Base-by-base conservation (phyloP, 1,140 invertebrate species). In the Cyphomyrmex costatus region DNA sequence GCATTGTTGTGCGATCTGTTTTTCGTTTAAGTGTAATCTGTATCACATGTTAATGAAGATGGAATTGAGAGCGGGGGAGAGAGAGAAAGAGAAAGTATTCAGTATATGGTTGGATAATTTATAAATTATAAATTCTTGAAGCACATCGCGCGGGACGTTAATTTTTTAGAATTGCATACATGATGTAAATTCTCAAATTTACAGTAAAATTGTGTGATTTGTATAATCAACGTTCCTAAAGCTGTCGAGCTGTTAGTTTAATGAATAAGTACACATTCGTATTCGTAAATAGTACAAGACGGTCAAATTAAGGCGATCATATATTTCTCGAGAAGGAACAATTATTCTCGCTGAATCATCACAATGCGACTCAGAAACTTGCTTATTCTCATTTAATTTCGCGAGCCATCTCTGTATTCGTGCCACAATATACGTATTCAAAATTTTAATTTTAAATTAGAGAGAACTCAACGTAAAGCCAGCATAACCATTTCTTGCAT, bases 171-270 rank as follows among this genome's bases (percentile, higher is more conserved):
- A 33, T 79, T 58, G 27, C 36, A 14, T 19, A 19, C 7, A 36
- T 12, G 77, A 73, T 46, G 36, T 60, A 74, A 71, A 74, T 33
- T 73, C n/a, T 60, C 24, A 83, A 74, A 83, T 83, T 61, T 61
- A 46, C 14, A 27, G 63, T 19, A 3, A 53, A 74, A 21, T 46
- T 58, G 21, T 12, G 12, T 46, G 42, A 82, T 60, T 73, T n/a
- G 27, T n/a, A 14, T 33, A 49, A 74, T 83, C 68, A 83, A 42
- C 53, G 33, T 73, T 73, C n/a, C 27, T 56, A 21, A 7, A 14
- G 21, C 49, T 58, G 36, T 83, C 33, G 56, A 56, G 33, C 36
- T 6, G 42, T 63, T n/a, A 7, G 14, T 70, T 74, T 5, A 14
- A 49, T 16, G 36, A 74, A 56, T 16, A 46, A n/a, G 3, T 58